phyloP scores from a whole-genome alignment of 1,140 invertebrate species.

The Potamilus streckersoni region DNA sequence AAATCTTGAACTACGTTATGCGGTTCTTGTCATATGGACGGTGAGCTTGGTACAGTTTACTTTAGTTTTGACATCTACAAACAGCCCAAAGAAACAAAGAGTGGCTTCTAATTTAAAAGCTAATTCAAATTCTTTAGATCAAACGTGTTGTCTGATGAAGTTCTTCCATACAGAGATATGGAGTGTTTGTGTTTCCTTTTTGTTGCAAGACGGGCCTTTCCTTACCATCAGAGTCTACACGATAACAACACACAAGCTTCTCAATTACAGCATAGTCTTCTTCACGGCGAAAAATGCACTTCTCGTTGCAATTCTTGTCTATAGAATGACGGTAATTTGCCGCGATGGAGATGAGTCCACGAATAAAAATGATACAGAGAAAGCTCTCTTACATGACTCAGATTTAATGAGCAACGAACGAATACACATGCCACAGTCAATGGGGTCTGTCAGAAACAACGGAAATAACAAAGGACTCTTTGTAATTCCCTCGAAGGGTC shows the following conservation, averaged over 20 bases:
- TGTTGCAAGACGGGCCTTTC: constrained; percentile 82
- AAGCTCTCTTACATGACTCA: too few relatives aligned
- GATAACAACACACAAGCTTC: constrained; percentile 85
- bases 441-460: too few relatives aligned
- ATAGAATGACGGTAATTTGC: constrained; percentile 43
- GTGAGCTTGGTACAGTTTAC: constrained; percentile 83
- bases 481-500: too few relatives aligned
- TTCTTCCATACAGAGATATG: constrained; percentile 78
- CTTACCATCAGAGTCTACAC: constrained; percentile 83
- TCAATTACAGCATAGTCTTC: constrained; percentile 91
- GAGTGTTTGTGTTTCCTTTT: constrained; percentile 72
- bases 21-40: constrained; percentile 69
- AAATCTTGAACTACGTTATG: constrained; percentile 40
- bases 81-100: constrained; percentile 37
- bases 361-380: background rate
- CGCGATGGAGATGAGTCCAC: constrained; percentile 15
- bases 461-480: too few relatives aligned
- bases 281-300: constrained; percentile 89
- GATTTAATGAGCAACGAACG: too few relatives aligned
- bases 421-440: too few relatives aligned
- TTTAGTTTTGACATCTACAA: constrained; percentile 50
- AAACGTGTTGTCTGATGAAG: constrained; percentile 13
- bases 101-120: constrained; percentile 10
- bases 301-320: constrained; percentile 77
- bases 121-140: constrained; percentile 2